Evolutionary conservation across 2,797 vertebrate genomes (phyloP), one percentile per base, ranked within the genome.

Genomic region (Melanotaenia nigrans): DNA sequence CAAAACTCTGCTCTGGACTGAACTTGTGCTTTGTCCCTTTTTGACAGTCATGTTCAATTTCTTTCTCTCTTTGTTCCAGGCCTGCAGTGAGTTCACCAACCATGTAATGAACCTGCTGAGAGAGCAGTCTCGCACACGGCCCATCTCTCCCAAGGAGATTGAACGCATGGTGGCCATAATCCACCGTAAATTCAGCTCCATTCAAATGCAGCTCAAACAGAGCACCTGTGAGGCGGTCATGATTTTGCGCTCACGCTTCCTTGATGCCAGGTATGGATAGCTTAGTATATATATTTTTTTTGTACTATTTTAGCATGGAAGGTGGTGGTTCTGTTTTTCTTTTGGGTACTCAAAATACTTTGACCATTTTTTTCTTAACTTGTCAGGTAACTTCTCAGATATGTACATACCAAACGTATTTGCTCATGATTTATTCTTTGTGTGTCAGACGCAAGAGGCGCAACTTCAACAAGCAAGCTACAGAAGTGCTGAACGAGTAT

Each of bases 401-500:
- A 18, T 42, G 40, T 16, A 42, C 40, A 42, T 42, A 42, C 40
- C 49, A 62, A 59, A 30, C 61, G 56, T 30, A 53, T 36, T 61
- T 73, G 38, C 3, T 78, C 42, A 78, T 72, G 54, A 56, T 82
- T 40, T 83, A 20, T 18, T 69, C 14, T 80, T 7, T 77, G 11
- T 71, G 10, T 78, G 25, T 76, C 90, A 99, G 98, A 89, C 96
- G 98, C 77, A 99, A 99, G 93, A 96, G 98, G 83, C 96, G 98
- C 92, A 99, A 99, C 90, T 99, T 99, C 94, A 99, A 98, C 95
- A 99, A 99, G 92, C 98, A 99, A 93, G 98, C 98, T 8, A 99
- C 98, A 0, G 98, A 99, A 93, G 97, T 98, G 90, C 95, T 99
- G 95, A 99, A 99, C 66, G 98, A 99, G 91, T 99, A 99, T 94